These are phyloP conservation scores for Atta colombica DNA, from an alignment of 1,140 invertebrate genomes.

Conservation along the genomic window DNA sequence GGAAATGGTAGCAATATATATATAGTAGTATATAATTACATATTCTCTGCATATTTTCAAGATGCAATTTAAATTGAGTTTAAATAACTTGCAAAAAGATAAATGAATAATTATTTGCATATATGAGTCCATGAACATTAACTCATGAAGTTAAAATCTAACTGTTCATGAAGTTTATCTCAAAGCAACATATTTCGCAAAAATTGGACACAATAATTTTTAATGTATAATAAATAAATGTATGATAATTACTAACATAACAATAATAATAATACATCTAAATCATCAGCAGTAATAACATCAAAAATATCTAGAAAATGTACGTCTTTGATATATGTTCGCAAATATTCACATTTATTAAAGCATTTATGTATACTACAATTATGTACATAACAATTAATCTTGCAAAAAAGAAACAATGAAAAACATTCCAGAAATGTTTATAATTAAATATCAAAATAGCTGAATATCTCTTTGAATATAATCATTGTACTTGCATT, in stretches of 20 bases:
- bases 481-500: not conserved
- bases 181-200: not conserved
- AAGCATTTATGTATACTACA: not conserved
- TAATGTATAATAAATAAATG: not conserved
- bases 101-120: not conserved
- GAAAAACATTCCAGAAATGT: not conserved
- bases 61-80: not conserved
- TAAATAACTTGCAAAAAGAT: slow-evolving; percentile 1
- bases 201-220: not conserved
- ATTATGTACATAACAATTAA: not conserved
- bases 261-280: not conserved
- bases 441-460: not conserved
- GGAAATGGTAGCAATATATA: not conserved
- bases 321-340: not conserved
- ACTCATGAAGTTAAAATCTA: not conserved
- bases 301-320: not conserved
- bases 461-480: not conserved
- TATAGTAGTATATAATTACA: not conserved
- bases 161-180: not conserved
- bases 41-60: not conserved
- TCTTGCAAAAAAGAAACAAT: not conserved
- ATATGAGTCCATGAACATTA: not conserved
- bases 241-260: not conserved
- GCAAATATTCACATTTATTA: not conserved
- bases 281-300: not conserved